A percentile compares a stretch with the other conserved stretches of the same genome.
phyloP scores from a whole-genome alignment of 2,888 invertebrate genomes.

The Rotaria macrura region DNA sequence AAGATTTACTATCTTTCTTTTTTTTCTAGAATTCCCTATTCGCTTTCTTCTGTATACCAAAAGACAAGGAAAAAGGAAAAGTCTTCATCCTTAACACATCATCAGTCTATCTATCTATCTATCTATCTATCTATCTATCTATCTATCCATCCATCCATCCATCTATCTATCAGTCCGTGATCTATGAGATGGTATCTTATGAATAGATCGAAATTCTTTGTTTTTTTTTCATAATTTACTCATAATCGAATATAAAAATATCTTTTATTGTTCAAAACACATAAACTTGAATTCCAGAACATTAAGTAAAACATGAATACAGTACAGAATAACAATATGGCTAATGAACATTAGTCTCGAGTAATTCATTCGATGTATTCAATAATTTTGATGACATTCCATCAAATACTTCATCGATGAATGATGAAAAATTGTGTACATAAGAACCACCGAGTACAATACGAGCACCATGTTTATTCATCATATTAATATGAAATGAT shows the following conservation, averaged over 20 bases:
- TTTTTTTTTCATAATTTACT: neutral
- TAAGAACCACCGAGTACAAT: constrained; percentile 80
- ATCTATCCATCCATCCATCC: too few relatives aligned
- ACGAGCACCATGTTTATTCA: constrained; percentile 63
- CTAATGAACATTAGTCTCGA: neutral
- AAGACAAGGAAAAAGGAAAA: neutral
- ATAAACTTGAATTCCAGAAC: neutral
- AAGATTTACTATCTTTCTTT: neutral
- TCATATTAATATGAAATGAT: constrained; percentile 62
- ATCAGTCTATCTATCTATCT: too few relatives aligned
- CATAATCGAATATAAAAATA: neutral
- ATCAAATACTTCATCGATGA: constrained; percentile 3
- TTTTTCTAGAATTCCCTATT: neutral
- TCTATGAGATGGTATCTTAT: neutral
- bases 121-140: neutral
- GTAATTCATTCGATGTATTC: neutral
- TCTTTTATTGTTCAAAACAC: neutral
- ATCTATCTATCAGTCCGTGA: neutral
- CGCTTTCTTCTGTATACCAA: neutral
- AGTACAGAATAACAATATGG: neutral
- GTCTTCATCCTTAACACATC: neutral
- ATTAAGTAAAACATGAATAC: neutral
- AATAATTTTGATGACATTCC: neutral
- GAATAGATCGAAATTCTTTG: neutral
- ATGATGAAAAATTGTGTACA: constrained; percentile 62